Evolutionary conservation across 2,113 vertebrate genomes (phyloP).

Genomic region (Eurypyga helias): DNA sequence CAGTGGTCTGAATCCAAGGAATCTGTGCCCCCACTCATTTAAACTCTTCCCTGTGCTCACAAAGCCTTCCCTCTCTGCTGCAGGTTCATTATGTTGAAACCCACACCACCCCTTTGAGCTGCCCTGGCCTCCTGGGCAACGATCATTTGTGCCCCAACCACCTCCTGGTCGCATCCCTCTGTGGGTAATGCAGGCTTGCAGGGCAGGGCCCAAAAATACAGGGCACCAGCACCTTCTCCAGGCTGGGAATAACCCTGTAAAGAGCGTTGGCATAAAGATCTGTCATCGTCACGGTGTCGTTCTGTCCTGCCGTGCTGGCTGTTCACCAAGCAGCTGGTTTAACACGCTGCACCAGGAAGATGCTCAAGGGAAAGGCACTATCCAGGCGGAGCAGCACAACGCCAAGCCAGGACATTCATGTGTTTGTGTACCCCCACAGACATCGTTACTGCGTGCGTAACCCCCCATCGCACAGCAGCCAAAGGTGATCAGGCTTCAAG

Average conservation of each 20-base stretch:
- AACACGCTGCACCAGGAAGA: neutral
- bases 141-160: neutral
- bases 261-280: neutral
- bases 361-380: neutral
- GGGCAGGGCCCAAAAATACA: neutral
- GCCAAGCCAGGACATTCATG: neutral
- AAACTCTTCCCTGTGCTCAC: neutral
- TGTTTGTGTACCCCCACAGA: neutral
- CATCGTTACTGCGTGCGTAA: neutral
- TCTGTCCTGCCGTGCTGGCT: neutral
- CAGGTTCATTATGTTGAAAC: neutral
- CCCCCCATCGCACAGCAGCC: neutral
- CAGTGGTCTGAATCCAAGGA: neutral
- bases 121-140: neutral
- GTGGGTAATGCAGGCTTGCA: neutral
- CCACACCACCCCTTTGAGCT: neutral
- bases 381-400: neutral
- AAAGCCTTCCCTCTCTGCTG: neutral
- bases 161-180: neutral
- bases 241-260: neutral
- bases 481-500: neutral
- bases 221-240: neutral
- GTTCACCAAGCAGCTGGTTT: neutral
- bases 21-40: rapidly evolving
- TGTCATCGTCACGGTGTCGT: neutral